These are phyloP conservation scores for Nomada ferruginata DNA, from an alignment of 2,888 invertebrate species.

Conservation along the genomic window DNA sequence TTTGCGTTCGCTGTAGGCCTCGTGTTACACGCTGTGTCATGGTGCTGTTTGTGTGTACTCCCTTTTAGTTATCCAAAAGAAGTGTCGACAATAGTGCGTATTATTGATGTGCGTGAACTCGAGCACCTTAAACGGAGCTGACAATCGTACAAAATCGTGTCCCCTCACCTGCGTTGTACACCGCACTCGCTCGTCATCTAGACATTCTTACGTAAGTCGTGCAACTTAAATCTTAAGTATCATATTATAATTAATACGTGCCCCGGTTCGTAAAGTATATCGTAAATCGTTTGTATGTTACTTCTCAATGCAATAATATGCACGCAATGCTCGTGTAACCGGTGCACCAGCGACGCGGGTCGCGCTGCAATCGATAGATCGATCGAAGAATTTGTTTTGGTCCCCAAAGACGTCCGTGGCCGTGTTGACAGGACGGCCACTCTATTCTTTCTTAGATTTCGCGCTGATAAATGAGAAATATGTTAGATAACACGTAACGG, in stretches of 20 bases:
- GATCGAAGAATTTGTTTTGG: slow-evolving; percentile 29
- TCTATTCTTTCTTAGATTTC: not conserved
- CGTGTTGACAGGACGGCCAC: not conserved
- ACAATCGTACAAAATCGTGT: not conserved
- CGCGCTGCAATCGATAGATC: slow-evolving; percentile 1
- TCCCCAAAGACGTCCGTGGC: not conserved
- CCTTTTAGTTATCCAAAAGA: not conserved
- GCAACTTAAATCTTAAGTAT: slow-evolving; percentile 8
- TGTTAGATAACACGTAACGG: too few relatives aligned
- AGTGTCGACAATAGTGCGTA: slow-evolving; percentile 38
- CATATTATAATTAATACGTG: not conserved
- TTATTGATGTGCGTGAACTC: not conserved
- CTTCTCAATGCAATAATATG: too few relatives aligned
- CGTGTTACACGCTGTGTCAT: slow-evolving; percentile 36
- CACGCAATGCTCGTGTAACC: too few relatives aligned
- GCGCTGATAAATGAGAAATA: too few relatives aligned
- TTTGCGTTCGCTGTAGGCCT: not conserved
- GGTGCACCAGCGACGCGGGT: not conserved
- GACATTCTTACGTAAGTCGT: slow-evolving; percentile 61
- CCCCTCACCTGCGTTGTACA: slow-evolving; percentile 18
- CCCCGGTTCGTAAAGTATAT: too few relatives aligned
- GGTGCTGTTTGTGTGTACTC: slow-evolving; percentile 27
- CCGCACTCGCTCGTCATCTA: slow-evolving; percentile 22
- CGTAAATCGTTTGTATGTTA: too few relatives aligned
- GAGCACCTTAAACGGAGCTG: not conserved